Percentiles rank a stretch among this genome's conserved stretches.
Evolutionary conservation across 2,113 vertebrate species (phyloP).

Genomic region (Perca schrenkii): DNA sequence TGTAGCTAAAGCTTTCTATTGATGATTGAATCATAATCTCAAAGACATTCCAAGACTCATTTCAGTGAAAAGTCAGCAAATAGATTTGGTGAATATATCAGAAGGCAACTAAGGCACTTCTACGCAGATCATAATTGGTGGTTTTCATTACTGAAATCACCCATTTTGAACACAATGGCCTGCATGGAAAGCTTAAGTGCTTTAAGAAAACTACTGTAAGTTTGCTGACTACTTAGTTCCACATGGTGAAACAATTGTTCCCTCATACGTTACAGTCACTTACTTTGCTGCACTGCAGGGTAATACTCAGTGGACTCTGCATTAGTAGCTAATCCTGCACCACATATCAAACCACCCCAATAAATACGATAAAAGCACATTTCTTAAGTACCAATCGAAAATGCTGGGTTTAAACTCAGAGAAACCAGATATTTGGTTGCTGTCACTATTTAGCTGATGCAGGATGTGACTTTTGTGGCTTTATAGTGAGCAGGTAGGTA

Average conservation of each 20-base stretch:
- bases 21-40: not conserved
- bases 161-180: not conserved
- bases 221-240: not conserved
- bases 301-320: too few relatives aligned
- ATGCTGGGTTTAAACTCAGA: not conserved
- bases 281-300: not conserved
- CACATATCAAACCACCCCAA: not conserved
- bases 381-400: not conserved
- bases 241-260: not conserved
- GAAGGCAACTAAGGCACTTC: not conserved
- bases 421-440: not conserved
- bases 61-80: not conserved
- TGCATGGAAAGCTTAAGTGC: not conserved
- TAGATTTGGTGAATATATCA: not conserved
- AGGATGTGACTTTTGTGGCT: not conserved
- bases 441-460: not conserved
- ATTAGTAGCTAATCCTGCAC: too few relatives aligned
- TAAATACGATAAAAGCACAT: not conserved
- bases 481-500: not conserved
- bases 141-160: not conserved
- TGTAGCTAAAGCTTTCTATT: not conserved
- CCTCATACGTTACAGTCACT: not conserved
- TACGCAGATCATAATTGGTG: not conserved
- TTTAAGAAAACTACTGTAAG: not conserved
- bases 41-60: not conserved